A percentile compares a stretch with the other conserved stretches of the same genome.
Evolutionary conservation across 2,113 vertebrate species (phyloP).

Genomic region (Megaleporinus macrocephalus): DNA sequence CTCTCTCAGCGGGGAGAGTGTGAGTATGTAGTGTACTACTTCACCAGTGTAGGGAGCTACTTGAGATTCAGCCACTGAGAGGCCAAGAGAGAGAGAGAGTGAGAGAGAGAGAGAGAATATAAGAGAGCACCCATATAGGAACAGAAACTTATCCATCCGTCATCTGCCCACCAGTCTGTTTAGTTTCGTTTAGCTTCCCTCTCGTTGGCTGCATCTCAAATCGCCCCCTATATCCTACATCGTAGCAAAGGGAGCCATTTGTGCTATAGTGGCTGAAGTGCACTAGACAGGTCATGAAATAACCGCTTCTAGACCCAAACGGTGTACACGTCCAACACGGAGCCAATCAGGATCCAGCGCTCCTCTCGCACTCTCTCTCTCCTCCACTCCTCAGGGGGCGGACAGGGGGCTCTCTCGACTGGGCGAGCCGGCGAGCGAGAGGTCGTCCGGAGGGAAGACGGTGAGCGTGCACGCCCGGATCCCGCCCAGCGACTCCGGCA

Average conservation of each 20-base stretch:
- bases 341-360: not conserved
- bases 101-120: not conserved
- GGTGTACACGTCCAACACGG: not conserved
- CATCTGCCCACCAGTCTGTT: not conserved
- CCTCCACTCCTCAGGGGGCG: slow-evolving; percentile 82
- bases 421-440: slow-evolving; percentile 84
- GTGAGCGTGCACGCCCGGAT: slow-evolving; percentile 98
- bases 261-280: not conserved
- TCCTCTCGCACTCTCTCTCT: slow-evolving; percentile 32
- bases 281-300: not conserved
- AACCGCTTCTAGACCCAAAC: not conserved
- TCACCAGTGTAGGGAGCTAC: too few relatives aligned
- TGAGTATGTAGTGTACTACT: too few relatives aligned
- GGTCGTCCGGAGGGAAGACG: slow-evolving; percentile 94
- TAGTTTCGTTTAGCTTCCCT: not conserved
- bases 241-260: not conserved
- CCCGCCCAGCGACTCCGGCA: slow-evolving; percentile 97
- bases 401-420: slow-evolving; percentile 95
- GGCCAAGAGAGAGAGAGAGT: too few relatives aligned
- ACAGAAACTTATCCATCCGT: not conserved
- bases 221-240: not conserved
- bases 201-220: not conserved
- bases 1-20: slow-evolving; percentile 5
- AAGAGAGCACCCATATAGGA: slow-evolving; percentile 4
- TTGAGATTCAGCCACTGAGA: too few relatives aligned